These are phyloP conservation scores for Drosophila tani DNA, from an alignment of 1,140 invertebrate species.

Conservation along the genomic window DNA sequence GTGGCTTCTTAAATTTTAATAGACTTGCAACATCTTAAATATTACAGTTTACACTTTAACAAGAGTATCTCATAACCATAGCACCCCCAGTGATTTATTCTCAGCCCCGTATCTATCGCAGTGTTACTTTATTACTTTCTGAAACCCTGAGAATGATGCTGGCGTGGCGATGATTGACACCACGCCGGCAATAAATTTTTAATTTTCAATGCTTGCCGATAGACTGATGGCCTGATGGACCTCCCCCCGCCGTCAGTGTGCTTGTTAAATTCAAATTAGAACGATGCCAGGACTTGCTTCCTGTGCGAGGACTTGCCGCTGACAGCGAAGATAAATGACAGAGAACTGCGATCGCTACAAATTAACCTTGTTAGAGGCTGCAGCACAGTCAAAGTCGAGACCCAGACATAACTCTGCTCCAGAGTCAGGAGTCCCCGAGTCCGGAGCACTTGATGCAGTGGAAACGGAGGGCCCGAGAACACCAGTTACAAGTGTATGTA, in stretches of 20 bases:
- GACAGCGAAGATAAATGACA: slow-evolving; percentile 82
- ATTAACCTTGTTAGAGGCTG: slow-evolving; percentile 78
- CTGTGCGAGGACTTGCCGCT: slow-evolving; percentile 56
- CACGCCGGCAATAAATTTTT: slow-evolving; percentile 80
- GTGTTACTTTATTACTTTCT: slow-evolving; percentile 49
- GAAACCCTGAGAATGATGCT: slow-evolving; percentile 34
- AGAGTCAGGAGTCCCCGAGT: background rate
- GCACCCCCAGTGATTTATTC: background rate
- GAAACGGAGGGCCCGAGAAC: slow-evolving; percentile 16
- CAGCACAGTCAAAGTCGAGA: slow-evolving; percentile 24
- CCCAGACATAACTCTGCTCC: slow-evolving; percentile 32
- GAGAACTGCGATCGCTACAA: slow-evolving; percentile 78
- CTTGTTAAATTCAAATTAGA: slow-evolving; percentile 84
- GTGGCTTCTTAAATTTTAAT: background rate
- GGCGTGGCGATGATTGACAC: slow-evolving; percentile 68
- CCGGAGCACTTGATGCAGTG: slow-evolving; percentile 10
- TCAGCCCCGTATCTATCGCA: slow-evolving; percentile 6
- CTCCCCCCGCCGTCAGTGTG: slow-evolving; percentile 31
- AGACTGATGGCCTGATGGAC: slow-evolving; percentile 50
- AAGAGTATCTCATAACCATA: background rate
- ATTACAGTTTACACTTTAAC: background rate
- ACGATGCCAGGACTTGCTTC: slow-evolving; percentile 39
- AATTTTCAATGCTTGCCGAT: slow-evolving; percentile 76
- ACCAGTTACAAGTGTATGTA: slow-evolving; percentile 81
- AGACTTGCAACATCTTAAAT: no score